A percentile compares a stretch with the other conserved stretches of the same genome.
Conservation (phyloP, 2,888 invertebrate species). For the Alitta virens region DNA sequence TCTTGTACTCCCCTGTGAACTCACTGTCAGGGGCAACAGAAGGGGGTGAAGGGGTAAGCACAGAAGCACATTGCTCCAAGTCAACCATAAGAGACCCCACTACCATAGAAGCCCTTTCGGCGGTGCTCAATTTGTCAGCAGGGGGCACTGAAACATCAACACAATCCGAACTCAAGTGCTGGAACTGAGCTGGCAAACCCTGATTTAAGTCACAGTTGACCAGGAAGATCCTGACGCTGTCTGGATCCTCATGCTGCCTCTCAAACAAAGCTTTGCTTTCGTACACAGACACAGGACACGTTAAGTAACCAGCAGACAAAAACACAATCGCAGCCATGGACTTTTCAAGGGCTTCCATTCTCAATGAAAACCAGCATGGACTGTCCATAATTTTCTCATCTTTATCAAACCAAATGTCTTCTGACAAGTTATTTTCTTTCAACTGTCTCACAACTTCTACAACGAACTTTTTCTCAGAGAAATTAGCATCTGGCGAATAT, state of each 20-base stretch:
- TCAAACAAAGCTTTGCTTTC: conserved; percentile 50
- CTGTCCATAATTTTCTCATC: conserved; percentile 52
- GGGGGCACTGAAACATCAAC: conserved; percentile 40
- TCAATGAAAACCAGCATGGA: conserved; percentile 52
- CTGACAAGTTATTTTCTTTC: conserved; percentile 53
- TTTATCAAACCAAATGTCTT: conserved; percentile 55
- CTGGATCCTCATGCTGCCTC: conserved; percentile 35
- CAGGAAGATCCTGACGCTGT: conserved; percentile 43
- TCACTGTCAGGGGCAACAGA: conserved; percentile 40
- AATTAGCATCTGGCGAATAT: conserved; percentile 54
- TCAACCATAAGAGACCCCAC: conserved; percentile 49
- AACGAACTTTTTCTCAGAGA: conserved; percentile 50
- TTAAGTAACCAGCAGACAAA: conserved; percentile 50
- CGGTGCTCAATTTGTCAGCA: conserved; percentile 40
- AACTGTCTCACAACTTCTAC: conserved; percentile 50
- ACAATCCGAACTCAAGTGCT: conserved; percentile 20
- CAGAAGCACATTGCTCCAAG: conserved; percentile 46
- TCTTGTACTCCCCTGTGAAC: conserved; percentile 48
- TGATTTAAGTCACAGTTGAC: conserved; percentile 39
- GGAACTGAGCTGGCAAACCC: conserved; percentile 38
- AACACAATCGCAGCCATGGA: conserved; percentile 49
- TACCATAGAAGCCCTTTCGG: conserved; percentile 51
- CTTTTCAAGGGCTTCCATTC: conserved; percentile 54
- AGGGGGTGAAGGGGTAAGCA: conserved; percentile 39
- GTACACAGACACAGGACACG: conserved; percentile 51